Percentiles rank a stretch among this genome's conserved stretches.
phyloP scores from a whole-genome alignment of 1,140 invertebrate genomes.

The Aricia agestis region DNA sequence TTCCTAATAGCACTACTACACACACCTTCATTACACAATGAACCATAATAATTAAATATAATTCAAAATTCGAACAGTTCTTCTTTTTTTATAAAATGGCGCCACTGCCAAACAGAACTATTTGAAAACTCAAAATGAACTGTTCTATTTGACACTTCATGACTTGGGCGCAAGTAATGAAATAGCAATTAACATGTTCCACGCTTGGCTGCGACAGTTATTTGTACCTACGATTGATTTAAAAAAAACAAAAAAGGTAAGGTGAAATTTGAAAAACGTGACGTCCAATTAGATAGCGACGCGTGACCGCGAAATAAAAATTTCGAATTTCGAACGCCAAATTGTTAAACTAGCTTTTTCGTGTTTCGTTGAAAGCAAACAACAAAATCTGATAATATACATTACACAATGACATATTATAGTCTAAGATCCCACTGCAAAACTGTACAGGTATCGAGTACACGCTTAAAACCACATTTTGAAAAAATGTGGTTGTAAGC shows the following conservation, averaged over 20 bases:
- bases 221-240: slow-evolving; percentile 34
- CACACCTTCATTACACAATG: background rate
- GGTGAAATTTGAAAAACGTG: slow-evolving; percentile 29
- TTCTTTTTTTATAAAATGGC: no score
- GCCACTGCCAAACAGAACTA: slow-evolving; percentile 23
- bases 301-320: slow-evolving; percentile 10
- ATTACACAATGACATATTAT: background rate
- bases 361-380: background rate
- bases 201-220: slow-evolving; percentile 59
- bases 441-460: no score
- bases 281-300: slow-evolving; percentile 25
- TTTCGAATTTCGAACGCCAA: background rate
- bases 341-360: background rate
- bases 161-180: slow-evolving; percentile 43
- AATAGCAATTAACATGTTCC: slow-evolving; percentile 61
- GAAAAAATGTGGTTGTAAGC: no score
- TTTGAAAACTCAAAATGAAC: slow-evolving; percentile 44
- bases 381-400: background rate
- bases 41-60: slow-evolving; percentile 19
- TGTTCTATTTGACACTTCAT: slow-evolving; percentile 40
- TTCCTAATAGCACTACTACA: slow-evolving; percentile 24
- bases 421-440: no score
- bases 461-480: no score
- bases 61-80: slow-evolving; percentile 28
- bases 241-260: slow-evolving; percentile 52